Base-by-base conservation (phyloP, 2,113 vertebrate species). In the Barbus barbus region DNA sequence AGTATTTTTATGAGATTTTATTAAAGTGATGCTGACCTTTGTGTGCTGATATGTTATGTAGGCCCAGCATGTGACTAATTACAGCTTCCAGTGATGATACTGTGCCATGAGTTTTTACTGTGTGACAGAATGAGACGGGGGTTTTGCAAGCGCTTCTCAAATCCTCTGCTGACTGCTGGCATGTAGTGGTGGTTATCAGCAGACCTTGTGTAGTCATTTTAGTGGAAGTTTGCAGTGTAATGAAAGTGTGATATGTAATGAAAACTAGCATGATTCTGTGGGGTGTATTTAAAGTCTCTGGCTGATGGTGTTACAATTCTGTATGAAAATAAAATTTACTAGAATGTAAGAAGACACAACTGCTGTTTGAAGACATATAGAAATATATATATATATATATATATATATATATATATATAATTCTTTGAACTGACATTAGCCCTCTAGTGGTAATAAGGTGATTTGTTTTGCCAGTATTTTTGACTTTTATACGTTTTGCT, bases 381-480 rank as follows among this genome's bases (percentile, higher is more conserved):
- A 41, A 2, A 38, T 31, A 31, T 31, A 31, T 31, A 31, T 31
- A 31, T 31, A 31, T 31, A 31, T 31, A 31, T 31, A 31, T 31
- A 31, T 31, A 38, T 38, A 38, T 6, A 38, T 38, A 31, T n/a
- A 38, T n/a, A 38, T 22, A 26, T 9, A 31, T 31, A 18, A 18
- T 16, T 65, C 14, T 65, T 18, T 65, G 28, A 65, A 65, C 61
- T 65, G 61, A 31, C 14, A 18, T 31, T 26, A 18, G 81, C 69
- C 85, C 81, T 80, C 85, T 86, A 83, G 85, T 83, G 85, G 71
- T 7, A 28, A 61, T 79, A 18, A 5, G 22, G 2, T 20, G 11
- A 44, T 8, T n/a, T 74, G 11, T 48, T 56, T 9, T 41, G 9
- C 9, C 1, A 38, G 8, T 38, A n/a, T n/a, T n/a, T n/a, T n/a